Base-by-base conservation (phyloP, 2,113 vertebrate genomes). In the Rafetus swinhoei region DNA sequence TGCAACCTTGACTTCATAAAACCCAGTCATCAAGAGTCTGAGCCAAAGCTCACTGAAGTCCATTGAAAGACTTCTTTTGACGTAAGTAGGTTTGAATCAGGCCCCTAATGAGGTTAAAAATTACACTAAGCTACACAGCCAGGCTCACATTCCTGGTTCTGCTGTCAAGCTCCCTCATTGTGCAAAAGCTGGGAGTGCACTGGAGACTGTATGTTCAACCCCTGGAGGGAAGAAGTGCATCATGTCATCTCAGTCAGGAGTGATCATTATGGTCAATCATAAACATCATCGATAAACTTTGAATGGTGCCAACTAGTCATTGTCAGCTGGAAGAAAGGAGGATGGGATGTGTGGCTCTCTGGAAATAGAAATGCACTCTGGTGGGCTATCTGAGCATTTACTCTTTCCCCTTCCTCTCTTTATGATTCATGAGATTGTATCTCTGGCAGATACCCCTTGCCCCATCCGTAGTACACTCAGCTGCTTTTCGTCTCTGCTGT, bases 261-360 rank as follows among this genome's bases (percentile, higher is more conserved):
- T 24, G 12, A 50, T 50, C 74, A 50, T 25, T 45, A 77, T 2
- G 45, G 11, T 13, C 4, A 72, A 35, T 21, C 0, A 0, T 25
- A n/a, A 84, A 14, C 32, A 69, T 55, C 11, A 1, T 29, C 35
- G n/a, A 32, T 39, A 24, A 59, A 27, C 0, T 0, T 21, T 50
- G 9, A 84, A 55, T 76, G 22, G 50, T 53, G 52, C 83, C 5
- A 24, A 16, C 25, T 29, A 52, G 12, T 89, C 39, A n/a, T 77
- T 25, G 65, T 82, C 81, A 72, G 77, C 39, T 82, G 86, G 32
- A 88, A 79, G 53, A 79, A 2, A 1, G 3, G 74, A 88, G 86
- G 88, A 13, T 1, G 52, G 0, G 0, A 3, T 14, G 55, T 0
- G 0, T 35, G 62, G 56, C 59, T 81, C 0, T 1, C 9, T 11